These are phyloP conservation scores for Lasiurus cinereus DNA, from an alignment of 2,113 vertebrate species.

Conservation along the genomic window DNA sequence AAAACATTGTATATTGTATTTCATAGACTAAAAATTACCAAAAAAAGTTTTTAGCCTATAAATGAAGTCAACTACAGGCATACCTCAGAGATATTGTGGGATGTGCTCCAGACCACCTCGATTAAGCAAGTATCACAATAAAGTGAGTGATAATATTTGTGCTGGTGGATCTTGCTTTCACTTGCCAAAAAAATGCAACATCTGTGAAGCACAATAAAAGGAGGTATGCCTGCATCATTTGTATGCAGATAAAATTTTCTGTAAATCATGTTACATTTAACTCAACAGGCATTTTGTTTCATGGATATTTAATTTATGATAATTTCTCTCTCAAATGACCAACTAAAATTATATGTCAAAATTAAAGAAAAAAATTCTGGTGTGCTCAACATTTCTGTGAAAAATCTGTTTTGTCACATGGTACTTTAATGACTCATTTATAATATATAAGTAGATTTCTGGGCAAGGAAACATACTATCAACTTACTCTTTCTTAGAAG, in stretches of 20 bases:
- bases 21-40: not conserved
- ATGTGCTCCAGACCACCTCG: not conserved
- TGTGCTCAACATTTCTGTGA: not conserved
- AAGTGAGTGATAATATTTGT: not conserved
- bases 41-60: not conserved
- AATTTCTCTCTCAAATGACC: not conserved
- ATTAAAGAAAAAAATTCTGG: not conserved
- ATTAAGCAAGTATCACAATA: not conserved
- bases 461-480: not conserved
- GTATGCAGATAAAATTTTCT: not conserved
- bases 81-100: not conserved
- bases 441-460: not conserved
- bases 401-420: not conserved
- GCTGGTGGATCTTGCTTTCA: not conserved
- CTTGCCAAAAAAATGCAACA: not conserved
- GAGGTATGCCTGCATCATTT: not conserved
- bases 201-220: not conserved
- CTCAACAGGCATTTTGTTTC: not conserved
- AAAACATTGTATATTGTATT: not conserved
- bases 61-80: not conserved
- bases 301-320: not conserved
- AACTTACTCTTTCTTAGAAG: constrained; percentile 55
- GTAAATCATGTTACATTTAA: not conserved
- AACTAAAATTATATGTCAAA: constrained; percentile 5
- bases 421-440: not conserved